These are phyloP conservation scores for Andricus grossulariae DNA, from an alignment of 1,140 invertebrate genomes.

Conservation along the genomic window DNA sequence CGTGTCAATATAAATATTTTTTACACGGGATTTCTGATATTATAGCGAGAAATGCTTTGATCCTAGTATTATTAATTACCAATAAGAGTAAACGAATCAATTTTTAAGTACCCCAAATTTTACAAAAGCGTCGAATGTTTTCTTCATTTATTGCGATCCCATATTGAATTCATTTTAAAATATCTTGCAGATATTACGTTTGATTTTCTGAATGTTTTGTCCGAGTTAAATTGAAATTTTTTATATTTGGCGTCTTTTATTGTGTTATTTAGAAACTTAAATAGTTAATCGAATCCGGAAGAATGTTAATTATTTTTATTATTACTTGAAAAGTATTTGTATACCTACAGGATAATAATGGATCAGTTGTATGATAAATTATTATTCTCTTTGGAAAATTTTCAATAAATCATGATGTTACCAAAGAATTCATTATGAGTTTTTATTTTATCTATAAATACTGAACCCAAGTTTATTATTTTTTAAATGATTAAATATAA, in stretches of 20 bases:
- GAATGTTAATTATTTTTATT: conserved; percentile 15
- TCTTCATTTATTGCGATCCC: background rate
- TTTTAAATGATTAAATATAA: background rate
- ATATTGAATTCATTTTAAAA: background rate
- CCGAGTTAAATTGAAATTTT: too few relatives aligned
- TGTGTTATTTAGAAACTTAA: background rate
- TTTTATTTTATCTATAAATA: too few relatives aligned
- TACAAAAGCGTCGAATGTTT: background rate
- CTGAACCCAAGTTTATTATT: background rate
- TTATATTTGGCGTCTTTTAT: background rate
- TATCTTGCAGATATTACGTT: background rate
- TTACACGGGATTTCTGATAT: conserved; percentile 7
- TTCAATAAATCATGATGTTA: conserved; percentile 23
- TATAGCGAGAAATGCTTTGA: background rate
- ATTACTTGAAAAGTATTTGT: conserved; percentile 2
- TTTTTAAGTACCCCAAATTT: background rate
- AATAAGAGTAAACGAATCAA: background rate
- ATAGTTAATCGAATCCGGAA: background rate
- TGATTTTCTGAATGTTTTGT: background rate
- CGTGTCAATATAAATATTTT: conserved; percentile 8
- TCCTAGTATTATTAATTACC: conserved; percentile 6
- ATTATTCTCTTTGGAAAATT: conserved; percentile 10
- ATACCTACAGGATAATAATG: background rate
- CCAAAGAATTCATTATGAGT: background rate
- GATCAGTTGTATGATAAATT: conserved; percentile 11